These are phyloP conservation scores for Pipistrellus pygmaeus DNA, from an alignment of 2,797 vertebrate species.

Conservation along the genomic window DNA sequence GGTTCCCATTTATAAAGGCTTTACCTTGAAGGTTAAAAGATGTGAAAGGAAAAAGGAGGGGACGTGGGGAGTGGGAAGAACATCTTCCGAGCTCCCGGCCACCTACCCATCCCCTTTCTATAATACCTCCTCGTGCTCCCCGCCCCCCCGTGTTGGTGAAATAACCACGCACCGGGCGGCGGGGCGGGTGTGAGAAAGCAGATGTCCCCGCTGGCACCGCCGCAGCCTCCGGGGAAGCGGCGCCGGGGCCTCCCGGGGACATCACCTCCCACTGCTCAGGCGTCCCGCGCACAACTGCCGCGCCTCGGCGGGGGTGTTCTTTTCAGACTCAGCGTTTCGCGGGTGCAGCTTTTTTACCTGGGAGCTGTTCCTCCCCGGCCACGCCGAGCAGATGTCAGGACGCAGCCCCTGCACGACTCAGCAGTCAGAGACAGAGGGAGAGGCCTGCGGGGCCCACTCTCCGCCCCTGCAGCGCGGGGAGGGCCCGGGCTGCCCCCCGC, in stretches of 20 bases:
- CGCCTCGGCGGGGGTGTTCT: constrained; percentile 81
- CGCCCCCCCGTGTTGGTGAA: constrained; percentile 79
- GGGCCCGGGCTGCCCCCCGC: not conserved
- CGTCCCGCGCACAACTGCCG: constrained; percentile 83
- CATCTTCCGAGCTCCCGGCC: constrained; percentile 70
- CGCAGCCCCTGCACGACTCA: constrained; percentile 70
- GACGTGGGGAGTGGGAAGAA: constrained; percentile 55
- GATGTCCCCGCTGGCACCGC: constrained; percentile 87
- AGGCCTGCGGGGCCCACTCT: constrained; percentile 38
- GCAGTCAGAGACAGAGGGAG: not conserved
- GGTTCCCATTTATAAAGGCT: constrained; percentile 72
- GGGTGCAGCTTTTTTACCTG: constrained; percentile 81
- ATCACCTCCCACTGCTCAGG: constrained; percentile 82
- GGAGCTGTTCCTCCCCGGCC: constrained; percentile 79
- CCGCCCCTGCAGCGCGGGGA: constrained; percentile 11
- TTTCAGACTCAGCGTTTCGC: constrained; percentile 80
- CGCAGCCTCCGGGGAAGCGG: constrained; percentile 81
- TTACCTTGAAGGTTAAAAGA: constrained; percentile 85
- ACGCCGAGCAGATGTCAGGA: constrained; percentile 75
- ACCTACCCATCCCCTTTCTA: constrained; percentile 67
- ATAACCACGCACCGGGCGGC: constrained; percentile 82
- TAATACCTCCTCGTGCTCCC: constrained; percentile 52
- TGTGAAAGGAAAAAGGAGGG: constrained; percentile 76
- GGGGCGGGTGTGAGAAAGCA: constrained; percentile 83
- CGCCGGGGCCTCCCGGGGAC: constrained; percentile 75